These are phyloP conservation scores for Oplegnathus fasciatus DNA, from an alignment of 2,113 vertebrate genomes.

Conservation along the genomic window DNA sequence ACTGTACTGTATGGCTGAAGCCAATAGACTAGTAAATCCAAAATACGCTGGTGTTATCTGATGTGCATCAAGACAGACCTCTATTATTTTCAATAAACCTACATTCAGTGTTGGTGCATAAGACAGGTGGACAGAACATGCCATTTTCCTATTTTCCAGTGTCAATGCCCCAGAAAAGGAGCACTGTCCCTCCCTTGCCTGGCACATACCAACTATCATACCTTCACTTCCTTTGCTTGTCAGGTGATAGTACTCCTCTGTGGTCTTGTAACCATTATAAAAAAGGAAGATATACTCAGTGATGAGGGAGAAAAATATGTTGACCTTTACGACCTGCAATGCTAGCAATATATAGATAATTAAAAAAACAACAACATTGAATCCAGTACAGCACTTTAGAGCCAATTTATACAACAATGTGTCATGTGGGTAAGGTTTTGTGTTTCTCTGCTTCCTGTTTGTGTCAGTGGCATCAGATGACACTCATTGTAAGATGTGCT, in stretches of 20 bases:
- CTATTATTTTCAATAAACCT: constrained; percentile 7
- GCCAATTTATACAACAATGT: background rate
- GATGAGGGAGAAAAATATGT: background rate
- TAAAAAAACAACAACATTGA: constrained; percentile 1
- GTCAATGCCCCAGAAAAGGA: background rate
- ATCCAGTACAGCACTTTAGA: background rate
- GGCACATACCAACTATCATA: background rate
- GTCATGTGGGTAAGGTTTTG: too few relatives aligned
- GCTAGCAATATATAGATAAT: background rate
- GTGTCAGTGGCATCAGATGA: background rate
- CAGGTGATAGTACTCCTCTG: background rate
- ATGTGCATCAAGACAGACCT: background rate
- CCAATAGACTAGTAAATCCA: background rate
- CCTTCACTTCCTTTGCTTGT: background rate
- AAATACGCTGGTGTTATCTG: background rate
- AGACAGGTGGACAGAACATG: background rate
- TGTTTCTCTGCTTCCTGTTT: background rate
- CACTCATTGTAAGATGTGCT: background rate
- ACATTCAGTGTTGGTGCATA: background rate
- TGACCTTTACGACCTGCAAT: constrained; percentile 11
- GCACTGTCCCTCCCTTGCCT: background rate
- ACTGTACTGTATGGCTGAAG: background rate
- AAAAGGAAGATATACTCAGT: background rate
- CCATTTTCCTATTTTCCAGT: constrained; percentile 16
- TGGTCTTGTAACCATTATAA: background rate